A percentile compares a stretch with the other conserved stretches of the same genome.
Evolutionary conservation across 2,113 vertebrate genomes (phyloP).

Genomic region (Zosterops hypoxanthus): DNA sequence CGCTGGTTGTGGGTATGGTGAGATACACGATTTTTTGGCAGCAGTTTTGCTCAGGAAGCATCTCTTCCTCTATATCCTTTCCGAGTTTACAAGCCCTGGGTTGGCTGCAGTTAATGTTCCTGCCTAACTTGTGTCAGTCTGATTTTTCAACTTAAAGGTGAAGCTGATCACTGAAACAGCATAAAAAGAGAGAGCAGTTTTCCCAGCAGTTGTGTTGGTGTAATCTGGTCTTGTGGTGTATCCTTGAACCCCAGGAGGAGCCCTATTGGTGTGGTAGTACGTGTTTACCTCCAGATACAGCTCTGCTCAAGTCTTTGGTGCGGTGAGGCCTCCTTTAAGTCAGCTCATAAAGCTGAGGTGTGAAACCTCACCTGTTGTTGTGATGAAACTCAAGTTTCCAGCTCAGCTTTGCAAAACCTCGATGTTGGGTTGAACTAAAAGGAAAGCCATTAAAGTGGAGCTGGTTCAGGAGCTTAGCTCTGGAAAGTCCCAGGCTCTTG

Average conservation of each 20-base stretch:
- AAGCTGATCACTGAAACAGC: fast-evolving
- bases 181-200: background rate
- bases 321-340: background rate
- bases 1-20: fast-evolving
- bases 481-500: background rate
- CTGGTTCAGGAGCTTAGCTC: background rate
- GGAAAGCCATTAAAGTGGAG: background rate
- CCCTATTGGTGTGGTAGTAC: background rate
- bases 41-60: slow-evolving; percentile 5
- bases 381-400: background rate
- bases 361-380: background rate
- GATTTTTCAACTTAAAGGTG: background rate
- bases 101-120: background rate
- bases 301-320: background rate
- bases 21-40: background rate
- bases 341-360: background rate
- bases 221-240: fast-evolving
- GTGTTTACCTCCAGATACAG: background rate
- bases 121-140: background rate
- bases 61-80: background rate
- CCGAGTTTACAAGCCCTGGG: background rate
- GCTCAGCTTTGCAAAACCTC: background rate
- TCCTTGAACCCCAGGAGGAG: background rate
- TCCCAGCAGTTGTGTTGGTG: background rate
- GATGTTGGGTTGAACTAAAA: background rate